These are phyloP conservation scores for Vombatus ursinus DNA, from an alignment of 2,113 vertebrate genomes.

Conservation along the genomic window DNA sequence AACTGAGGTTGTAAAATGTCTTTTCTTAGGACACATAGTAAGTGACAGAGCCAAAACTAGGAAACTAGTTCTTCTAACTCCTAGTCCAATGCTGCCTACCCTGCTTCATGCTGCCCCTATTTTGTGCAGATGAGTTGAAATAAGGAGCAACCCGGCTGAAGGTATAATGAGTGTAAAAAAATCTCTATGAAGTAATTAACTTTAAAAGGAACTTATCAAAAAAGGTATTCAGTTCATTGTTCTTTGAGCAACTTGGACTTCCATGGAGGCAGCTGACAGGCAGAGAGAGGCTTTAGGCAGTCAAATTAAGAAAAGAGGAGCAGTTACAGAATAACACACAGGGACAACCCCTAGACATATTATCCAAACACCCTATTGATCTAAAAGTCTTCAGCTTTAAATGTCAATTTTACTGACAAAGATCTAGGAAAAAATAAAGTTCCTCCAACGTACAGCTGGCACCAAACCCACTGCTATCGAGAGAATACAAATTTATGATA, in stretches of 20 bases:
- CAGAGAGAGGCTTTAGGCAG: too few relatives aligned
- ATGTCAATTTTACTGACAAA: neutral
- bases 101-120: neutral
- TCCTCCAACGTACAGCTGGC: neutral
- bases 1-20: neutral
- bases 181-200: neutral
- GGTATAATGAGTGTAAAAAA: neutral
- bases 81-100: neutral
- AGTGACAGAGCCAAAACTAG: neutral
- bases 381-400: neutral
- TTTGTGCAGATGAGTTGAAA: neutral
- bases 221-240: neutral
- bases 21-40: neutral
- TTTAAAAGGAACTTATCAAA: neutral
- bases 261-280: neutral
- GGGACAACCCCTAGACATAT: neutral
- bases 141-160: neutral
- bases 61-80: neutral
- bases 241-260: slow-evolving; percentile 37
- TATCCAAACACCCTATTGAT: neutral
- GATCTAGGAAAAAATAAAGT: neutral
- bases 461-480: neutral
- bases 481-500: slow-evolving; percentile 1
- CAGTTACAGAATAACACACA: neutral
- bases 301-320: too few relatives aligned